phyloP scores from a whole-genome alignment of 92 coral and sea anemone genomes.

The Epizoanthus scotinus region DNA sequence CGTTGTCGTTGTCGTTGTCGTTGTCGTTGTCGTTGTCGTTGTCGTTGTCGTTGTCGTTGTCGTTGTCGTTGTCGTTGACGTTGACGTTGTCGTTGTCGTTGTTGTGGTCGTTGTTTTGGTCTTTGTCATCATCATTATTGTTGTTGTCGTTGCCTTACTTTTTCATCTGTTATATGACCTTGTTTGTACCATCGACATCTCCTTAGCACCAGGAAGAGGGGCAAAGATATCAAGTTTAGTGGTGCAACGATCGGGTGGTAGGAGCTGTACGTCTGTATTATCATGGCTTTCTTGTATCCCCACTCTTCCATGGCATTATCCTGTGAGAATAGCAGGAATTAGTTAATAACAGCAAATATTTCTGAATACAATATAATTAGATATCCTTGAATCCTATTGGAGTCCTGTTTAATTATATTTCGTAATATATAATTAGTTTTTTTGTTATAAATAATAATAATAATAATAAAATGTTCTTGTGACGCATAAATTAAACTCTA shows the following conservation, averaged over 20 bases:
- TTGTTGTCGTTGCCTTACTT: background rate
- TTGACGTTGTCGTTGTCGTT: no score
- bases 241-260: background rate
- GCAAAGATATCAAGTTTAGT: background rate
- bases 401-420: no score
- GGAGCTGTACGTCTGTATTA: conserved; percentile 1
- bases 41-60: no score
- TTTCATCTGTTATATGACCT: background rate
- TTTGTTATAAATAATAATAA: no score
- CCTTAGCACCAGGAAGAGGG: background rate
- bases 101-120: background rate
- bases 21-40: no score
- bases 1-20: no score
- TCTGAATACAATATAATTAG: background rate
- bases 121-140: no score
- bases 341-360: background rate
- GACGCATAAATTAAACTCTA: no score
- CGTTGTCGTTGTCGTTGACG: no score
- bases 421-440: no score
- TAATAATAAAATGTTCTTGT: no score
- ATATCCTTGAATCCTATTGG: no score
- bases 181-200: background rate
- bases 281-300: background rate
- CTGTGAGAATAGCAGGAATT: background rate
- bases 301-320: conserved; percentile 2